phyloP scores from a whole-genome alignment of 1,140 invertebrate species.

The Dufourea novaeangliae region DNA sequence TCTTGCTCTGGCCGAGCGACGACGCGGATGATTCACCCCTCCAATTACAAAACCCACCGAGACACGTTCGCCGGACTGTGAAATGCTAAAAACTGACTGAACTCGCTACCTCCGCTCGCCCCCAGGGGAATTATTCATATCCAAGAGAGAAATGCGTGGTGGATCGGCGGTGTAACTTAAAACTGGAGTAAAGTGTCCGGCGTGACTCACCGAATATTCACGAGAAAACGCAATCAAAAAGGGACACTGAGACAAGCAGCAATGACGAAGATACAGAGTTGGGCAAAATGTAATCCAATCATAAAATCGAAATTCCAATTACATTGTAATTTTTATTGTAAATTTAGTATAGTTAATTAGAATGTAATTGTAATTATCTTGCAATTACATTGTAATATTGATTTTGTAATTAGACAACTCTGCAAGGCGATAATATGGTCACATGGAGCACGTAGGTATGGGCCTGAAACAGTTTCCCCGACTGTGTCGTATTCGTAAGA shows the following conservation, averaged over 20 bases:
- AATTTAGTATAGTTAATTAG: too few species aligned
- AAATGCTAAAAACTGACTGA: slow-evolving; percentile 47
- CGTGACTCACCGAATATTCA: slow-evolving; percentile 34
- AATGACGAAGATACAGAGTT: too few species aligned
- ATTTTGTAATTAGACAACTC: too few species aligned
- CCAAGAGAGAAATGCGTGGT: slow-evolving; percentile 28
- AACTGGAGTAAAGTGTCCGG: slow-evolving; percentile 30
- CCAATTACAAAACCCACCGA: slow-evolving; percentile 44
- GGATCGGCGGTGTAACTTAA: slow-evolving; percentile 48
- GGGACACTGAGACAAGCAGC: too few species aligned
- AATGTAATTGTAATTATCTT: too few species aligned
- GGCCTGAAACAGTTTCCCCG: not conserved
- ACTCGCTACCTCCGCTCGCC: slow-evolving; percentile 18
- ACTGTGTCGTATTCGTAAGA: not conserved
- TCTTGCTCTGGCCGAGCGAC: not conserved
- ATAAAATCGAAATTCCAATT: too few species aligned
- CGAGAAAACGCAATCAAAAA: not conserved
- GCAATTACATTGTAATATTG: too few species aligned
- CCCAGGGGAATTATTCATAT: slow-evolving; percentile 52
- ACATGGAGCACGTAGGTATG: too few species aligned
- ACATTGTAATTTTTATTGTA: too few species aligned
- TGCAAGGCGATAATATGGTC: not conserved
- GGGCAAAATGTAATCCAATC: too few species aligned
- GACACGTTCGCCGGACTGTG: slow-evolving; percentile 42
- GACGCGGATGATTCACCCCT: slow-evolving; percentile 54